These are phyloP conservation scores for Sinhomidia bicolor DNA, from an alignment of 2,888 invertebrate genomes.

Conservation along the genomic window DNA sequence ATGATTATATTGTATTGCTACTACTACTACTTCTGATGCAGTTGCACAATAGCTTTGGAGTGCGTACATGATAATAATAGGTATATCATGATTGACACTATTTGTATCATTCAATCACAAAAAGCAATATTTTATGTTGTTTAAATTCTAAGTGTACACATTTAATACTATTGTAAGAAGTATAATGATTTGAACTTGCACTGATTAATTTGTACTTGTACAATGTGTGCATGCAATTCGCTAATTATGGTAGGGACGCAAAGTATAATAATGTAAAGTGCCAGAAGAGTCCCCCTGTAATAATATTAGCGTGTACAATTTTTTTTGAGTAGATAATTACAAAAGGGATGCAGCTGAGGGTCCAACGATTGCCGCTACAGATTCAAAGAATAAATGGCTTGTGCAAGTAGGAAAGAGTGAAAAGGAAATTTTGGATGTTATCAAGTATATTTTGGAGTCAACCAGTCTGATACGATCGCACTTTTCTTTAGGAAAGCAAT, in stretches of 20 bases:
- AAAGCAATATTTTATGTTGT: not conserved
- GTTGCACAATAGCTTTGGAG: slow-evolving; percentile 14
- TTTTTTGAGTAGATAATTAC: slow-evolving; percentile 53
- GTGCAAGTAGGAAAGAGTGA: slow-evolving; percentile 44
- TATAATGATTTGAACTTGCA: slow-evolving; percentile 54
- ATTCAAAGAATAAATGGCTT: slow-evolving; percentile 44
- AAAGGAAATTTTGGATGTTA: slow-evolving; percentile 62
- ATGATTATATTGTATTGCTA: too few species aligned
- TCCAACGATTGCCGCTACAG: not conserved
- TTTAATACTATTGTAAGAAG: slow-evolving; percentile 6
- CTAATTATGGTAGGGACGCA: not conserved
- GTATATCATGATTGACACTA: slow-evolving; percentile 18
- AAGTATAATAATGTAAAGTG: not conserved
- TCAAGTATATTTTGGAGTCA: slow-evolving; percentile 67
- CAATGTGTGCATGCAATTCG: not conserved
- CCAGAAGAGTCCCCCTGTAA: not conserved
- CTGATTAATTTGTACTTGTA: slow-evolving; percentile 24
- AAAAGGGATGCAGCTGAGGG: slow-evolving; percentile 32
- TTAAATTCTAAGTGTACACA: not conserved
- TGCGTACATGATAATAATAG: not conserved
- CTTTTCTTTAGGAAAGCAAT: slow-evolving; percentile 67
- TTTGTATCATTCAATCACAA: not conserved
- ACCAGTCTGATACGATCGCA: slow-evolving; percentile 66
- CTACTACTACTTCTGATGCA: not conserved
- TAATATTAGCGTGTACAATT: too few species aligned